A percentile compares a stretch with the other conserved stretches of the same genome.
These are phyloP conservation scores for Lasioglossum calceatum DNA, from an alignment of 2,888 invertebrate species.

Conservation along the genomic window DNA sequence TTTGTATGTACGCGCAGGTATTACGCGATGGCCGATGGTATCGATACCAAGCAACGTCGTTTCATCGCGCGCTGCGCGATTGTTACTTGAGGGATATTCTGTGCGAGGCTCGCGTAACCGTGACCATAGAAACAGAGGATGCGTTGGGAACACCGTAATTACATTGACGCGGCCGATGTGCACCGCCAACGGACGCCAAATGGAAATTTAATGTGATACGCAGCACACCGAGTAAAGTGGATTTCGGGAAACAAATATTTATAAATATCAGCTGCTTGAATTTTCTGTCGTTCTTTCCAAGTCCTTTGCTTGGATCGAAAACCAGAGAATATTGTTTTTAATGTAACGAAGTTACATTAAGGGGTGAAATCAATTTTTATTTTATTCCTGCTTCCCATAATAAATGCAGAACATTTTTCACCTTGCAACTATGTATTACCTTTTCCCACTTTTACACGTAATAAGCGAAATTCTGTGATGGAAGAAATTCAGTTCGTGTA, in stretches of 20 bases:
- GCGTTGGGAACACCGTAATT: not conserved
- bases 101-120: not conserved
- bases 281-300: not conserved
- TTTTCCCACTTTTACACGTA: too few species aligned
- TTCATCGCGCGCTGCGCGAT: not conserved
- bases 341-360: too few species aligned
- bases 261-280: not conserved
- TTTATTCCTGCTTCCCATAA: too few species aligned
- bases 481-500: too few species aligned
- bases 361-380: too few species aligned
- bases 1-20: not conserved
- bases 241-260: not conserved
- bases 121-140: not conserved
- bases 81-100: slow-evolving; percentile 8
- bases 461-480: too few species aligned
- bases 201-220: not conserved
- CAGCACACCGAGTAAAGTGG: not conserved
- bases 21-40: not conserved
- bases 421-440: too few species aligned
- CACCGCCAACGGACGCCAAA: not conserved
- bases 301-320: not conserved
- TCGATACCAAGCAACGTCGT: not conserved
- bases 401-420: too few species aligned
- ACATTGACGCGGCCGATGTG: not conserved
- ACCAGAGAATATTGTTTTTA: not conserved